Conservation (phyloP, 2,113 vertebrate species). For the Actinemys pallida region DNA sequence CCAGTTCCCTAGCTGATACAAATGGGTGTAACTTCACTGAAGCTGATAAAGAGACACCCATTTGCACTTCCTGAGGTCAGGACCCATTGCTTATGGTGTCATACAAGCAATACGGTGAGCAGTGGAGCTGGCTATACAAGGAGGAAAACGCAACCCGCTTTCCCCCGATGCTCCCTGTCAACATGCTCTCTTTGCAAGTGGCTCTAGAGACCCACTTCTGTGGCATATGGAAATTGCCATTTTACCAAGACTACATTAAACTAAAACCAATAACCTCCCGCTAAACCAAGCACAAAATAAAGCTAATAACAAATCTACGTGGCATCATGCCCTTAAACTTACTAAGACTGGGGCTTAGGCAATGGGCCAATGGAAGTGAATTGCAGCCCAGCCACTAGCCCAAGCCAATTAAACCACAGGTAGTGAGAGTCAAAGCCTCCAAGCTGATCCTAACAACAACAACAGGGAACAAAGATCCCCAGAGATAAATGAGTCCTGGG, state of each 20-base stretch:
- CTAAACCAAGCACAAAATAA: background rate
- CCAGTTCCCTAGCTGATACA: background rate
- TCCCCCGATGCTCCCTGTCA: background rate
- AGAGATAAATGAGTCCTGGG: background rate
- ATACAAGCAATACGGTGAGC: background rate
- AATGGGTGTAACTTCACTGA: background rate
- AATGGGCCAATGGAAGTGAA: slow-evolving; percentile 48
- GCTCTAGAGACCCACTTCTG: background rate
- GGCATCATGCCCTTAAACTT: background rate
- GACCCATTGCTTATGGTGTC: background rate
- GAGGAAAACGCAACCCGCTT: background rate
- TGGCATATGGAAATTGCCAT: background rate
- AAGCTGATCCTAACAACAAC: background rate
- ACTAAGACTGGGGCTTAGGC: background rate
- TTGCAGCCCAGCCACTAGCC: slow-evolving; percentile 5
- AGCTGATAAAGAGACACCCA: background rate
- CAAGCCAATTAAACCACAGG: background rate
- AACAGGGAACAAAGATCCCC: background rate
- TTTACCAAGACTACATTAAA: slow-evolving; percentile 23
- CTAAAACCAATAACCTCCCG: background rate
- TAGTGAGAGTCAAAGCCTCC: background rate
- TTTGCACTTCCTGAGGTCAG: background rate
- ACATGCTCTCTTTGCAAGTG: background rate
- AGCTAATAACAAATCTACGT: background rate
- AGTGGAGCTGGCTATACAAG: background rate